phyloP scores from a whole-genome alignment of 2,888 invertebrate species.

The Ochlodes sylvanus region DNA sequence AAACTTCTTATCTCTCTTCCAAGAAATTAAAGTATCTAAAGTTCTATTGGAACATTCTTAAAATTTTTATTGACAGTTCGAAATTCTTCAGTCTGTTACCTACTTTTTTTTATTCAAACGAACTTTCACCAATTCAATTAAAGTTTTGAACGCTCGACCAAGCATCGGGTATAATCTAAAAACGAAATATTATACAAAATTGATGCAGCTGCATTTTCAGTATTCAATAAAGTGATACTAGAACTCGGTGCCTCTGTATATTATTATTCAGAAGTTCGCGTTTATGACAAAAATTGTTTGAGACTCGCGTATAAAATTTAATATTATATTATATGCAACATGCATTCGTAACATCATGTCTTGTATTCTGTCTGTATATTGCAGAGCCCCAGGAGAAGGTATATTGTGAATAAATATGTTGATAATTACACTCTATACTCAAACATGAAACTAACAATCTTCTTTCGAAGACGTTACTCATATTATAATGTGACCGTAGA shows the following conservation, averaged over 20 bases:
- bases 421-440: too few species aligned
- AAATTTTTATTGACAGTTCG: conserved; percentile 23
- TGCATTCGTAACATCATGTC: too few species aligned
- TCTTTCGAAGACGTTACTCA: too few species aligned
- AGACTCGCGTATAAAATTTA: not conserved
- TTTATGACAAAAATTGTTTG: not conserved
- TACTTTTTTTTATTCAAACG: conserved; percentile 9
- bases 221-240: not conserved
- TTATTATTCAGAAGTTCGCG: not conserved
- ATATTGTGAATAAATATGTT: too few species aligned
- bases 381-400: too few species aligned
- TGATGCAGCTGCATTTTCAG: not conserved
- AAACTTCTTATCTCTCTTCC: conserved; percentile 2
- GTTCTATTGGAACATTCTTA: conserved; percentile 14
- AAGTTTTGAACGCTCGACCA: conserved; percentile 56
- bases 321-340: too few species aligned
- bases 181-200: conserved; percentile 27
- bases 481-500: too few species aligned
- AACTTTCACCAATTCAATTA: conserved; percentile 59
- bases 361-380: too few species aligned
- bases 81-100: conserved; percentile 21
- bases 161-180: conserved; percentile 45
- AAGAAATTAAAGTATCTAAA: conserved; percentile 12
- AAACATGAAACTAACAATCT: too few species aligned
- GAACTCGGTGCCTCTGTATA: not conserved